A percentile compares a stretch with the other conserved stretches of the same genome.
Conservation (phyloP, 37 sponge, comb jelly and placozoan species). For the Aplysina aerophoba region DNA sequence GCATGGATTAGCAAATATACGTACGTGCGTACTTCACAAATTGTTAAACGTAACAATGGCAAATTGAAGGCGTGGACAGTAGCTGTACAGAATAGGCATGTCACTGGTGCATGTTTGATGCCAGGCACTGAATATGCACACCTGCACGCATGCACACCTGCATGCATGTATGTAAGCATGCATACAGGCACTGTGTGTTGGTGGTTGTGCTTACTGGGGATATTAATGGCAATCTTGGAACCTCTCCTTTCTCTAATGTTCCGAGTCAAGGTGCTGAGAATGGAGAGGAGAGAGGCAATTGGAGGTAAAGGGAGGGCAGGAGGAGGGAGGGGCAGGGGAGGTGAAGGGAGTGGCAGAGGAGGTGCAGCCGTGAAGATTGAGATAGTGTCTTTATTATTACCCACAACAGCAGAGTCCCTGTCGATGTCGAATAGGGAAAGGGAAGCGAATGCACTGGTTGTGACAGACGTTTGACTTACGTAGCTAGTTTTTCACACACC, state of each 20-base stretch:
- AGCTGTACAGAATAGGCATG: too few relatives aligned
- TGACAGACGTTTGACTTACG: not conserved
- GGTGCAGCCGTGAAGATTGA: too few relatives aligned
- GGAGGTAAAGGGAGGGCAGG: not conserved
- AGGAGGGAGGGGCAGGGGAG: not conserved
- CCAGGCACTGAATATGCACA: too few relatives aligned
- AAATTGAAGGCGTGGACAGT: too few relatives aligned
- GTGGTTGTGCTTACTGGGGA: constrained; percentile 82
- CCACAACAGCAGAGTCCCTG: too few relatives aligned
- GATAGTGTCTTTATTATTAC: too few relatives aligned
- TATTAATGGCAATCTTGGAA: constrained; percentile 81
- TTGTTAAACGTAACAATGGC: not conserved
- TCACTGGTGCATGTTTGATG: too few relatives aligned
- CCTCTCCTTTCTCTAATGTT: constrained; percentile 94
- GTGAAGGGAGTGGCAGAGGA: not conserved
- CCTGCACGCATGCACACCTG: constrained; percentile 3
- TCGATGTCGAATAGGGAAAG: too few relatives aligned
- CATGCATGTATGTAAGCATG: not conserved
- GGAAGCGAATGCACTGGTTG: too few relatives aligned
- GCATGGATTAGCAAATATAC: not conserved
- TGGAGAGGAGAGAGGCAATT: not conserved
- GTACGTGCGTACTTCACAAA: not conserved
- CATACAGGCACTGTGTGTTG: not conserved
- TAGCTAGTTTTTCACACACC: not conserved
- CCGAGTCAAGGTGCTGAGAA: constrained; percentile 80